Evolutionary conservation across 2,113 vertebrate species (phyloP), one percentile per base, ranked within the genome.

Genomic region (Corvus moneduloides): DNA sequence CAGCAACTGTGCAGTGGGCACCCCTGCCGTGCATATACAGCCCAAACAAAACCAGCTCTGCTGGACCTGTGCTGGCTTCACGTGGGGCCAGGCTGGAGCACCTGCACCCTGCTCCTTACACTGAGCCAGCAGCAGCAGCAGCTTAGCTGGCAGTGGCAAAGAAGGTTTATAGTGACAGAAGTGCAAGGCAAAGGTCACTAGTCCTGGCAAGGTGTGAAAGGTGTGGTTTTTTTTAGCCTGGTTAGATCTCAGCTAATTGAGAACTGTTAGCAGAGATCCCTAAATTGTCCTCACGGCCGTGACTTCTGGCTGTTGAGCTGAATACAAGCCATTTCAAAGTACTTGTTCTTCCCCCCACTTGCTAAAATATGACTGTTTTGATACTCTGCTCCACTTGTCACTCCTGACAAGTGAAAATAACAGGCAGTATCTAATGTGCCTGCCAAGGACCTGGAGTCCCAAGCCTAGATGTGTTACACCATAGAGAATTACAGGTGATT

Each of bases 21-120:
- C 33, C 16, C 32, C 22, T 68, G 49, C 14, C 0, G 0, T 7
- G 20, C 18, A 22, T 0, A 1, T 2, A 62, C 6, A 20, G 51
- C 26, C 32, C 16, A 7, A 32, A 24, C 2, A 9, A 56, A 52
- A 75, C 11, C 79, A 43, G 15, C 58, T 61, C 58, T 59, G 51
- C 75, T 19, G 26, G 28, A 22, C 15, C 64, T 39, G 26, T 7
- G 33, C 52, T 59, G 63, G 49, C 44, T 58, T 16, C 68, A 10
- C 0, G 1, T 1, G 15, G 30, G 55, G 16, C 39, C 18, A 48
- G 49, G n/a, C 43, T 55, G 55, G 3, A 56, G 13, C 2, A 2
- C 1, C 52, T 49, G 41, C 58, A 52, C 61, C 51, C 21, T 30
- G 44, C 23, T 84, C 43, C 63, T 49, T 6, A 1, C 27, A 16